Base-by-base conservation (phyloP, 2,113 vertebrate genomes). In the Speoplatyrhinus poulsoni region DNA sequence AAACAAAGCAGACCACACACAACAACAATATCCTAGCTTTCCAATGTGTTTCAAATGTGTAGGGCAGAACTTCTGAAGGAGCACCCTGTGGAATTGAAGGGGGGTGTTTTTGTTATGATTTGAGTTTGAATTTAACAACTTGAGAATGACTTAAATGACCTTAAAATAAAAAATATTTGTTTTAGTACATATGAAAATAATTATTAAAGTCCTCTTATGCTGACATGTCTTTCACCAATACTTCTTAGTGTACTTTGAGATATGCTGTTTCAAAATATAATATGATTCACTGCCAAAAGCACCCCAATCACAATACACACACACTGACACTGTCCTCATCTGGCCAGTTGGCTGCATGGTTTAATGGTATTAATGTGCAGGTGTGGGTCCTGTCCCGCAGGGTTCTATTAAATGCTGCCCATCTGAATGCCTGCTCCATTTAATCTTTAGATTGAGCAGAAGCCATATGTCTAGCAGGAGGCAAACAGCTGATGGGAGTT, bases 391-490 rank as follows among this genome's bases (percentile, higher is more conserved):
- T 74, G 89, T 92, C 92, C 93, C 92, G 64, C 71, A 89, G 93
- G 93, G 88, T 87, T 90, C 90, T 75, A 94, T 94, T 94, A 92
- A 92, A 92, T 46, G 77, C 80, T 88, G 85, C 84, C 88, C 88
- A 87, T 70, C 81, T 82, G 84, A 73, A 76, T 83, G 78, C 83
- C 79, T 48, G 88, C 86, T 87, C 87, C 83, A 81, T 82, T 91
- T 89, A 85, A 84, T 91, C 89, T 91, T 89, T 90, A 89, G 86
- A 88, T 92, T 89, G 90, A 93, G 92, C 90, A 87, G 64, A 60
- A 83, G 89, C 92, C 93, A 93, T 94, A 94, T 94, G 93, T 90
- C 89, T 90, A 85, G 83, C 92, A 93, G 89, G 89, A 93, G 87
- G 88, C 89, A 88, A 92, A 90, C 93, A 94, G 92, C 92, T 93